phyloP scores from a whole-genome alignment of 2,113 vertebrate species.

The Ophthalmolycus amberensis region DNA sequence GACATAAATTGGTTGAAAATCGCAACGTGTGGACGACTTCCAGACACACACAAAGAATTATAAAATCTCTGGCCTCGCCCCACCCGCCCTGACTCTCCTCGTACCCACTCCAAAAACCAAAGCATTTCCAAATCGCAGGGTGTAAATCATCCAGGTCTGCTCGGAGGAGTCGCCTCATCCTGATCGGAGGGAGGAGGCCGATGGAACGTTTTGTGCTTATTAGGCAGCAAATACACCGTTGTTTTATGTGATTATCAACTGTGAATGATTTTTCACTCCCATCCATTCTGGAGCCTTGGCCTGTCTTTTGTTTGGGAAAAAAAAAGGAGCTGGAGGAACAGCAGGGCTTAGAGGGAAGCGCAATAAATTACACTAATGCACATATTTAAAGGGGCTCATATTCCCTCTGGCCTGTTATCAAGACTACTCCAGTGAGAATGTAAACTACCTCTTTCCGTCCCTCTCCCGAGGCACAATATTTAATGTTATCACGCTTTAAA shows the following conservation, averaged over 20 bases:
- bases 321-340: constrained; percentile 74
- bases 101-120: constrained; percentile 76
- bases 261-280: constrained; percentile 85
- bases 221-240: constrained; percentile 93
- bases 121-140: constrained; percentile 89
- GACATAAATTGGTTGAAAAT: constrained; percentile 98
- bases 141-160: constrained; percentile 92
- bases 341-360: constrained; percentile 80
- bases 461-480: constrained; percentile 82
- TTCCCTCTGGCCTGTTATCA: constrained; percentile 88
- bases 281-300: constrained; percentile 77
- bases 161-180: constrained; percentile 90
- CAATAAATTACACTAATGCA: constrained; percentile 89
- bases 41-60: constrained; percentile 95
- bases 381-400: constrained; percentile 87
- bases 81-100: constrained; percentile 76
- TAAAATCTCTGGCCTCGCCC: constrained; percentile 88
- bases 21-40: constrained; percentile 90
- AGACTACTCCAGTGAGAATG: constrained; percentile 86
- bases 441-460: constrained; percentile 84
- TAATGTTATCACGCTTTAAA: constrained; percentile 87
- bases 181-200: constrained; percentile 91
- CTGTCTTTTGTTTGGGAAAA: constrained; percentile 83
- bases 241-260: constrained; percentile 93
- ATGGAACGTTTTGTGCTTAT: constrained; percentile 95